Base-by-base conservation (phyloP, 2,797 vertebrate genomes). In the Iguana delicatissima region DNA sequence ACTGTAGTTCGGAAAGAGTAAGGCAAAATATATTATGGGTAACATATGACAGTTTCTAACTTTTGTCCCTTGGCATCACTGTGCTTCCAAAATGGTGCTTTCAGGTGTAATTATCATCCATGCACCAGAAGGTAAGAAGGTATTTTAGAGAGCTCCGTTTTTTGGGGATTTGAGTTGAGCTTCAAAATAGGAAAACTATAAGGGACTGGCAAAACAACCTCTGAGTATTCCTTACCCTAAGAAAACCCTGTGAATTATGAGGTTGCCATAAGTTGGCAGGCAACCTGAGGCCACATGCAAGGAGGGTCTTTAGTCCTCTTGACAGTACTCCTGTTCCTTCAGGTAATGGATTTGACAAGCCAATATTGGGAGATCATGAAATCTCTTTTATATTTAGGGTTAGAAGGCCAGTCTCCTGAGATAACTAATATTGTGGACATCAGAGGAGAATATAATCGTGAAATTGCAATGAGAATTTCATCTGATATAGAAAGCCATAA, bases 401-500 rank as follows among this genome's bases (percentile, higher is more conserved):
- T 98, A 95, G 98, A 98, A 95, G 98, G 98, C 82, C 98, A 97
- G 69, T 98, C 98, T 62, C 77, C 98, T 93, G 98, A 99, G 96
- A 94, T 99, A 94, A 98, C 97, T 90, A 99, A 99, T 97, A 96
- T 96, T 88, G 98, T 99, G 95, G 98, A 99, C 95, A 99, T 99
- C 93, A 97, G 98, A 93, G 98, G 97, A 85, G 98, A 99, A 96
- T 95, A 96, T 95, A 99, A 99, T 96, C 97, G 92, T 73, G 98
- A 99, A 94, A 98, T 99, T 84, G 98, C 97, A 83, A 99, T 99
- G 98, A 97, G 98, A 93, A 97, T 99, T 91, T 96, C 97, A 85
- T 98, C 98, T 77, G 96, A 98, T 22, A 92, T 99, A 74, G 97
- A 97, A 92, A 99, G 93, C 79, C 96, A 97, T 90, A 98, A 98